Evolutionary conservation across 1,140 invertebrate genomes (phyloP).

Genomic region (Chelonus insularis): DNA sequence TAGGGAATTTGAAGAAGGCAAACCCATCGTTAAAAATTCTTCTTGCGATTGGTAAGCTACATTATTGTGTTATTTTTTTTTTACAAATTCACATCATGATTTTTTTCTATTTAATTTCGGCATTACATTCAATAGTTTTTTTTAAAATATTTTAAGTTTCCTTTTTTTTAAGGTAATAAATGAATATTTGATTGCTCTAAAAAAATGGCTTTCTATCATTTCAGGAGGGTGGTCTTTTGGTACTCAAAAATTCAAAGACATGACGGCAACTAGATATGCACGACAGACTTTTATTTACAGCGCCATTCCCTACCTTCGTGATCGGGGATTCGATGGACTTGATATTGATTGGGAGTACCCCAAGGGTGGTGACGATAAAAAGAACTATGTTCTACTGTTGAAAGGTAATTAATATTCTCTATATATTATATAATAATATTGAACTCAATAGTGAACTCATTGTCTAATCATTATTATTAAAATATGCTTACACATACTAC

Average conservation of each 20-base stretch:
- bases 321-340: slow-evolving; percentile 85
- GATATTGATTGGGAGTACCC: slow-evolving; percentile 98
- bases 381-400: slow-evolving; percentile 85
- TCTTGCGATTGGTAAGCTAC: slow-evolving; percentile 82
- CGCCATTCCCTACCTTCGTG: slow-evolving; percentile 85
- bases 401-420: slow-evolving; percentile 69
- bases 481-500: not conserved
- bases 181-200: slow-evolving; percentile 2
- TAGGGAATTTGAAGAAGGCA: slow-evolving; percentile 80
- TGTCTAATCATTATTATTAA: not conserved
- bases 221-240: slow-evolving; percentile 93
- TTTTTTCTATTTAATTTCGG: not conserved
- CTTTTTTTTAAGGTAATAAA: too few relatives aligned
- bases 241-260: slow-evolving; percentile 93
- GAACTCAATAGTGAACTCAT: too few relatives aligned
- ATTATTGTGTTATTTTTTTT: not conserved
- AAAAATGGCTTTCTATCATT: slow-evolving; percentile 28
- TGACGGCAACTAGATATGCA: slow-evolving; percentile 83
- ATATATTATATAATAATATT: not conserved
- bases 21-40: slow-evolving; percentile 89
- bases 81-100: not conserved
- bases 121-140: not conserved
- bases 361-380: slow-evolving; percentile 90
- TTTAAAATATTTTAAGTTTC: too few relatives aligned
- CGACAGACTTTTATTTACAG: slow-evolving; percentile 93